A percentile compares a stretch with the other conserved stretches of the same genome.
Conservation (phyloP, 2,797 vertebrate species). For the Phalloptychus januarius region DNA sequence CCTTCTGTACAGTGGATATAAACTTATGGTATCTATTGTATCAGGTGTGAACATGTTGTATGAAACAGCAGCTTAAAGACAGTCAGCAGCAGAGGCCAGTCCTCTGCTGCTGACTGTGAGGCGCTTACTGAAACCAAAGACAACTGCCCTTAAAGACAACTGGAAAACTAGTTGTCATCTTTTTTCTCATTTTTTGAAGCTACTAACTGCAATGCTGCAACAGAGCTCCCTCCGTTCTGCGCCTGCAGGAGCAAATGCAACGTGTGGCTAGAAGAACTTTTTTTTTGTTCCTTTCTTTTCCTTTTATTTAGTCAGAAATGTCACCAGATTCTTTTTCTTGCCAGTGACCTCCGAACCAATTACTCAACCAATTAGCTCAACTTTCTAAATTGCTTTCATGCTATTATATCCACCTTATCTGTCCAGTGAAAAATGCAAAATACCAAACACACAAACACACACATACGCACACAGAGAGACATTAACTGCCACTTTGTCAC, state of each 20-base stretch:
- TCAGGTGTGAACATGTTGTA: not conserved
- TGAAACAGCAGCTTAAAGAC: no score
- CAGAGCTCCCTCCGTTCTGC: no score
- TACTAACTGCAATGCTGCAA: not conserved
- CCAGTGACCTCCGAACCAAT: slow-evolving; percentile 50
- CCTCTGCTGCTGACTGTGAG: not conserved
- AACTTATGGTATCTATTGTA: not conserved
- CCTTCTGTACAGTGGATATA: not conserved
- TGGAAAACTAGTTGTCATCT: not conserved
- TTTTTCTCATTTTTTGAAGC: not conserved
- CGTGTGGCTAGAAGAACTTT: not conserved
- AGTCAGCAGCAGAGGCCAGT: no score
- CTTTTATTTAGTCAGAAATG: slow-evolving; percentile 29
- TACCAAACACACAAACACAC: slow-evolving; percentile 33
- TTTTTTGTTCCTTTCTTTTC: slow-evolving; percentile 28
- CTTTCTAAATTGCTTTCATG: slow-evolving; percentile 54
- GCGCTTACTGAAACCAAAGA: not conserved
- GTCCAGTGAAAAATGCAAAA: slow-evolving; percentile 39
- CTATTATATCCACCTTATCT: slow-evolving; percentile 52
- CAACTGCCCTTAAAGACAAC: not conserved
- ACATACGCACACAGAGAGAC: slow-evolving; percentile 23
- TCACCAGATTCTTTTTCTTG: not conserved
- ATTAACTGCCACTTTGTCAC: slow-evolving; percentile 55
- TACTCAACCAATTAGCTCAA: slow-evolving; percentile 38
- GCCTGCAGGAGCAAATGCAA: not conserved